A percentile compares a stretch with the other conserved stretches of the same genome.
Conservation (phyloP, 2,888 invertebrate genomes). For the Patella pellucida region DNA sequence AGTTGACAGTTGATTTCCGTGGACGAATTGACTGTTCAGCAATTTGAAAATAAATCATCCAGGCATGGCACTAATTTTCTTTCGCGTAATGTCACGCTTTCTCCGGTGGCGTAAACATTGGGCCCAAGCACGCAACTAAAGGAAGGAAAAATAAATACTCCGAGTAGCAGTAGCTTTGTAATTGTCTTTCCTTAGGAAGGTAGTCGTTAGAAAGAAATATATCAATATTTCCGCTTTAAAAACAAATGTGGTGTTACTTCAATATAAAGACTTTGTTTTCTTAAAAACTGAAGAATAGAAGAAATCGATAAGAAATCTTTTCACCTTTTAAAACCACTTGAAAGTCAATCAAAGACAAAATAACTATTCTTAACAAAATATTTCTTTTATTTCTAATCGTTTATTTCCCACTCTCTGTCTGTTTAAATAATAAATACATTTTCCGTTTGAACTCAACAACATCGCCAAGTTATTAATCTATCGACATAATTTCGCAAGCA, state of each 20-base stretch:
- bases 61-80: conserved; percentile 22
- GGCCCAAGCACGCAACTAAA: not conserved
- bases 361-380: too few relatives aligned
- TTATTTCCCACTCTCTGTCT: too few relatives aligned
- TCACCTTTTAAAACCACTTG: too few relatives aligned
- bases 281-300: too few relatives aligned
- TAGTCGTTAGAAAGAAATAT: conserved; percentile 5
- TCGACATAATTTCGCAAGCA: too few relatives aligned
- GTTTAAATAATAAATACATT: too few relatives aligned
- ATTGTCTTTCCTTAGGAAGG: not conserved
- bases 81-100: conserved; percentile 6
- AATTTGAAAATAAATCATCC: conserved; percentile 25
- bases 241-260: not conserved
- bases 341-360: too few relatives aligned
- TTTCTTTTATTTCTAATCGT: too few relatives aligned
- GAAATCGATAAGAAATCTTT: too few relatives aligned
- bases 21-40: conserved; percentile 16
- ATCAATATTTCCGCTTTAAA: not conserved
- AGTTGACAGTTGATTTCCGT: conserved; percentile 36
- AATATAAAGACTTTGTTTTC: too few relatives aligned
- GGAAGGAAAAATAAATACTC: not conserved
- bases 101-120: not conserved
- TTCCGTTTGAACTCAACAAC: too few relatives aligned
- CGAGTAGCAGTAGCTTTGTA: not conserved
- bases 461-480: too few relatives aligned